Conservation (phyloP, 2,797 vertebrate genomes). For the Peromyscus melanophrys region DNA sequence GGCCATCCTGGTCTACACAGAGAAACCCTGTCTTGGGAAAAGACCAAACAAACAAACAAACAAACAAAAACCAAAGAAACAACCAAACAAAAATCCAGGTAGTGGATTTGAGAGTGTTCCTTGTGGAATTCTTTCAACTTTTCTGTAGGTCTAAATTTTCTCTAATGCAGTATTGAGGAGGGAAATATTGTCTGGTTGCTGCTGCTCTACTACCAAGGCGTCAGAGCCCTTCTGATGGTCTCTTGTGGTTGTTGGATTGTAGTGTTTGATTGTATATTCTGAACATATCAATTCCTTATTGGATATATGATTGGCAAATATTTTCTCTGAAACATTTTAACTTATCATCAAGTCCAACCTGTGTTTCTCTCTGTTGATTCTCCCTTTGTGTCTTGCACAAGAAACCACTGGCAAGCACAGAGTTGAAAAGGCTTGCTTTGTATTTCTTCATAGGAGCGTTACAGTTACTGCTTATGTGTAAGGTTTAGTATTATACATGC, state of each 20-base stretch:
- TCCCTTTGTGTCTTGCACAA: background rate
- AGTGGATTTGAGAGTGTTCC: background rate
- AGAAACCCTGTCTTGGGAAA: background rate
- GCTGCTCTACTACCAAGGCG: background rate
- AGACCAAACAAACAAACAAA: background rate
- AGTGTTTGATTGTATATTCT: background rate
- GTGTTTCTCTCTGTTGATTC: background rate
- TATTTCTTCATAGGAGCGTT: background rate
- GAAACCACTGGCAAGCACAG: background rate
- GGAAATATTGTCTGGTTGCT: background rate
- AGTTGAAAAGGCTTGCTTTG: background rate
- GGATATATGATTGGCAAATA: background rate
- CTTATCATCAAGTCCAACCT: background rate
- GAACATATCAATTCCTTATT: background rate
- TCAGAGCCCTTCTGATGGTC: background rate
- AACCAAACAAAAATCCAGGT: background rate
- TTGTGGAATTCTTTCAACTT: constrained; percentile 3
- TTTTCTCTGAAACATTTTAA: background rate
- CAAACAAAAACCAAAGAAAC: background rate
- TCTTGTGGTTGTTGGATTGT: background rate
- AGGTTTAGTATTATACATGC: background rate
- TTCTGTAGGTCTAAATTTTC: background rate
- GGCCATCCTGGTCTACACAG: background rate
- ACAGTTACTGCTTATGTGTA: background rate
- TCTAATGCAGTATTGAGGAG: background rate